Base-by-base conservation (phyloP, 2,888 invertebrate genomes). In the Sinhomidia bicolor region DNA sequence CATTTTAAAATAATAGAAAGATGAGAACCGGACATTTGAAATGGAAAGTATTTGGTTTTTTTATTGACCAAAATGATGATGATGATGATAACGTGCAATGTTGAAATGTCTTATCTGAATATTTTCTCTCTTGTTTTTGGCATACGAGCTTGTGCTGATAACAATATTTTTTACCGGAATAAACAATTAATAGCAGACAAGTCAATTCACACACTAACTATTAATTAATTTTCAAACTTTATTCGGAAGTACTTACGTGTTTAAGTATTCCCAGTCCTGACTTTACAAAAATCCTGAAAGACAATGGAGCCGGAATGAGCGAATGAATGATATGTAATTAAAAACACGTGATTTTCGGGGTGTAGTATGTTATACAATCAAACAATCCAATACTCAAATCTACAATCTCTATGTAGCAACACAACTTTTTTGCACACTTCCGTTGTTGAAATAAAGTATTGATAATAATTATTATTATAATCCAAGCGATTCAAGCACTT, bases 171-270 rank as follows among this genome's bases (percentile, higher is more conserved):
- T 65, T 57, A 0, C 20, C 3, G 57, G 6, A 9, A 57, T 20
- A 57, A 54, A 54, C 3, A 54, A 54, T 9, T 23, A 57, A 36
- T 7, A 36, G 7, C 36, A 36, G 36, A 7, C 7, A 57, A 57
- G 23, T 23, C 1, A 20, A 20, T 17, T 57, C 17, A n/a, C n/a
- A 51, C 17, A 51, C 51, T n/a, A 17, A 54, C 4, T 3, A 14
- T 57, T 20, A 17, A 57, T 17, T 57, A n/a, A n/a, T n/a, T n/a
- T n/a, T n/a, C n/a, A n/a, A n/a, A n/a, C n/a, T n/a, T n/a, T n/a
- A n/a, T 65, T 65, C 7, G 17, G 32, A 54, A 54, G 51, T 54
- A 78, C 78, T 78, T 78, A 78, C 78, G 78, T 78, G 26, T 32
- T 78, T 20, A 32, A 54, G 41, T 54, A 54, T 78, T 78, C 74